These are phyloP conservation scores for Hylaeus volcanicus DNA, from an alignment of 1,140 invertebrate species.

Conservation along the genomic window DNA sequence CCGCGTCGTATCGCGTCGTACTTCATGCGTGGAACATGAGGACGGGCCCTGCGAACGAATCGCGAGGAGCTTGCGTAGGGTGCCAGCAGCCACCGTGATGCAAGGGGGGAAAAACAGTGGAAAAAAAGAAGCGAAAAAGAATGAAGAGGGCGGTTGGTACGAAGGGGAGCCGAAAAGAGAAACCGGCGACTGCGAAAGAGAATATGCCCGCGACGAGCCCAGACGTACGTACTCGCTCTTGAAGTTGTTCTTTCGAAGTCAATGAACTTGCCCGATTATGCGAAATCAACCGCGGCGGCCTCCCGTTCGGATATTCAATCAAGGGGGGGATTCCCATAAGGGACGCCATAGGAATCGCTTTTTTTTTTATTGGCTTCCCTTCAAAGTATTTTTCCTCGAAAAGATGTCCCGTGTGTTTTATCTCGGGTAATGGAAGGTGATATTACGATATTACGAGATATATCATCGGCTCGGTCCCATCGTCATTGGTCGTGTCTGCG, in stretches of 20 bases:
- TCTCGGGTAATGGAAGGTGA: too few relatives aligned
- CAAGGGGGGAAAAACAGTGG: neutral
- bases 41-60: slow-evolving; percentile 52
- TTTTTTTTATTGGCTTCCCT: too few relatives aligned
- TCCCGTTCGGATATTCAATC: slow-evolving; percentile 42
- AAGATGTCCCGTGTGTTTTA: too few relatives aligned
- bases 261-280: slow-evolving; percentile 47
- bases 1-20: slow-evolving; percentile 57
- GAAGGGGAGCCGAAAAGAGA: slow-evolving; percentile 30
- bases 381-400: too few relatives aligned
- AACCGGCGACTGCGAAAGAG: slow-evolving; percentile 36
- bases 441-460: too few relatives aligned
- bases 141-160: slow-evolving; percentile 23
- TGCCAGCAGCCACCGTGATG: neutral
- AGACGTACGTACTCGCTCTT: slow-evolving; percentile 15
- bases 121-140: slow-evolving; percentile 7
- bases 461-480: too few relatives aligned
- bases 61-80: slow-evolving; percentile 3
- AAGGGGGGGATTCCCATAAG: neutral
- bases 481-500: too few relatives aligned
- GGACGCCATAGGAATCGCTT: too few relatives aligned
- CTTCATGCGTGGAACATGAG: slow-evolving; percentile 57
- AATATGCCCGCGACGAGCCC: slow-evolving; percentile 39
- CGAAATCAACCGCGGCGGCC: slow-evolving; percentile 29
- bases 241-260: slow-evolving; percentile 34